Evolutionary conservation across 2,797 vertebrate species (phyloP).

Genomic region (Anguilla obscura): DNA sequence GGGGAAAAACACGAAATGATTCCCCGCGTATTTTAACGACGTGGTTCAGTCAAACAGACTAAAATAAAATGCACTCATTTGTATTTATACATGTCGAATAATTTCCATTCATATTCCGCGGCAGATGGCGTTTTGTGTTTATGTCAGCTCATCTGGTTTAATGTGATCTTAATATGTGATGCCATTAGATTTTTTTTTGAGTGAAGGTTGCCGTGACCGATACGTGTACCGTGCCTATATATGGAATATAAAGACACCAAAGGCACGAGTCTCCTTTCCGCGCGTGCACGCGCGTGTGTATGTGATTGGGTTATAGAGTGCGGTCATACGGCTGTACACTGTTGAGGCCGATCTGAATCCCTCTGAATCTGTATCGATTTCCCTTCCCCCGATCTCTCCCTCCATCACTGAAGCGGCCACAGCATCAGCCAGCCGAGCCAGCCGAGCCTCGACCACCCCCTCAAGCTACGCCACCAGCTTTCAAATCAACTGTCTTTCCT

Average conservation of each 20-base stretch:
- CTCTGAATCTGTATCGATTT: constrained; percentile 84
- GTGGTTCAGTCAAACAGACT: constrained; percentile 41
- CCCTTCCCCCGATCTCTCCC: constrained; percentile 73
- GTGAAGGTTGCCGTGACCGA: constrained; percentile 65
- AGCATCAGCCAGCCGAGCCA: constrained; percentile 37
- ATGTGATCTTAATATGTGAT: constrained; percentile 70
- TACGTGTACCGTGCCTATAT: background rate
- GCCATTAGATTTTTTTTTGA: constrained; percentile 63
- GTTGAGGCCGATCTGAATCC: constrained; percentile 82
- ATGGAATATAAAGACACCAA: background rate
- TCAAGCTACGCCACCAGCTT: constrained; percentile 19
- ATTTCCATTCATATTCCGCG: background rate
- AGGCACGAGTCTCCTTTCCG: background rate
- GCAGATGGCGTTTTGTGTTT: constrained; percentile 59
- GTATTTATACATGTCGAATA: background rate
- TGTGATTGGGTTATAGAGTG: constrained; percentile 76
- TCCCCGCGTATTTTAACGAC: background rate
- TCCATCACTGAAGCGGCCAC: constrained; percentile 56
- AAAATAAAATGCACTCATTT: constrained; percentile 52
- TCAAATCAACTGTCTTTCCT: constrained; percentile 23
- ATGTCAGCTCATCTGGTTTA: constrained; percentile 68
- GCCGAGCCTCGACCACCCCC: background rate
- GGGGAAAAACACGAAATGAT: background rate
- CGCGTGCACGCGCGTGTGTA: constrained; percentile 4
- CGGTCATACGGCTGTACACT: constrained; percentile 74